Conservation (phyloP, 2,797 vertebrate species). For the Sardinella longiceps region DNA sequence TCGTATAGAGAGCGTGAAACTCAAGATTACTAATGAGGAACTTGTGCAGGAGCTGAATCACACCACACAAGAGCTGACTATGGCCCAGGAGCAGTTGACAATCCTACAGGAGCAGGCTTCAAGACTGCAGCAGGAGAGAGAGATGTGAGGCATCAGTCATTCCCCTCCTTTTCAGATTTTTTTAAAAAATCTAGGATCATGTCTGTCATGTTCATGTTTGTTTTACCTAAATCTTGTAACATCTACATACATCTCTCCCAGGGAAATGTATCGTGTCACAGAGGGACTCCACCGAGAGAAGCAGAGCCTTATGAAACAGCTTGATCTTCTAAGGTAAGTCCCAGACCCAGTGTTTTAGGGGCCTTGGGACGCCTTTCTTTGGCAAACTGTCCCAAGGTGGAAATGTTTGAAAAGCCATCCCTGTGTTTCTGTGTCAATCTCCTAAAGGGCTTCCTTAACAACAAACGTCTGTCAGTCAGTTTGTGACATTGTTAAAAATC, state of each 20-base stretch:
- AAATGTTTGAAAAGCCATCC: no score
- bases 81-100: slow-evolving; percentile 84
- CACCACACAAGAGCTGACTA: slow-evolving; percentile 78
- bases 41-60: slow-evolving; percentile 80
- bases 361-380: no score
- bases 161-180: not conserved
- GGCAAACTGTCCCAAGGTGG: no score
- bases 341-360: no score
- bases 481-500: no score
- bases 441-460: no score
- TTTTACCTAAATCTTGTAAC: not conserved
- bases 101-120: slow-evolving; percentile 82
- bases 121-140: slow-evolving; percentile 84
- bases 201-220: not conserved
- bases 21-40: slow-evolving; percentile 87
- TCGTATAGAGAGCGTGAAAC: slow-evolving; percentile 85
- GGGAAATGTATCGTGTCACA: slow-evolving; percentile 88
- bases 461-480: no score
- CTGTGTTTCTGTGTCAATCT: no score
- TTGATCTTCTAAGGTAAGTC: slow-evolving; percentile 91
- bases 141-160: slow-evolving; percentile 77
- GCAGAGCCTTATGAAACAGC: slow-evolving; percentile 86
- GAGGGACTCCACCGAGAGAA: slow-evolving; percentile 91
- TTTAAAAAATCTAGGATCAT: not conserved
- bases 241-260: slow-evolving; percentile 54